Base-by-base conservation (phyloP, 2,888 invertebrate species). In the Xestia rhomboidea region DNA sequence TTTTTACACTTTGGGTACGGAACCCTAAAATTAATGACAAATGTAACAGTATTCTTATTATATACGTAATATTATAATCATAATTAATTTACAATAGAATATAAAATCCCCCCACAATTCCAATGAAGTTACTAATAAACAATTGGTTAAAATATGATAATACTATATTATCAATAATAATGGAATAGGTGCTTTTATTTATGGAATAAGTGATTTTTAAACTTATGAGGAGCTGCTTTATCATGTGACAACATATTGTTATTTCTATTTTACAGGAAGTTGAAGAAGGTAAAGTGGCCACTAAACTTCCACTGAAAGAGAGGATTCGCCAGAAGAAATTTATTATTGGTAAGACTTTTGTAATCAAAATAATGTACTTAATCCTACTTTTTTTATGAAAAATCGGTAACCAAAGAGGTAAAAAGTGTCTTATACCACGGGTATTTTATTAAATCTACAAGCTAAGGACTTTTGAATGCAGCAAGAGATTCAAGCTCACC, bases 251-350 rank as follows among this genome's bases (percentile, higher is more conserved):
- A 51, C 4, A 60, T 51, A n/a, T n/a, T n/a, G 6, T 68, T 73
- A 30, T 64, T 80, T 67, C n/a, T 81, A 34, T 86, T 71, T 92
- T 90, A 80, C 86, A 97, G 97, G 97, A 97, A 87, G 93, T 95
- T 60, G 97, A 97, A 86, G 95, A 96, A 77, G 97, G 97, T 60
- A 96, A 97, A 92, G 97, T 97, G 62, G 95, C 95, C 2, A 95
- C 94, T 27, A 96, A 96, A 86, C 92, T 97, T 54, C 97, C 97
- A 46, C 94, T 97, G 86, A 96, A 96, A 87, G 97, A 97, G 88
- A 97, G 97, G 89, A 95, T 98, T 83, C 97, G 97, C 60, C 97
- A 97, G 87, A 98, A 98, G 94, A 97, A 97, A 90, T 97, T 98
- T 90, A 97, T 97, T 49, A 97, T 97, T 85, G 97, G 98, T 97